Base-by-base conservation (phyloP, 2,797 vertebrate species). In the Cuniculus paca region DNA sequence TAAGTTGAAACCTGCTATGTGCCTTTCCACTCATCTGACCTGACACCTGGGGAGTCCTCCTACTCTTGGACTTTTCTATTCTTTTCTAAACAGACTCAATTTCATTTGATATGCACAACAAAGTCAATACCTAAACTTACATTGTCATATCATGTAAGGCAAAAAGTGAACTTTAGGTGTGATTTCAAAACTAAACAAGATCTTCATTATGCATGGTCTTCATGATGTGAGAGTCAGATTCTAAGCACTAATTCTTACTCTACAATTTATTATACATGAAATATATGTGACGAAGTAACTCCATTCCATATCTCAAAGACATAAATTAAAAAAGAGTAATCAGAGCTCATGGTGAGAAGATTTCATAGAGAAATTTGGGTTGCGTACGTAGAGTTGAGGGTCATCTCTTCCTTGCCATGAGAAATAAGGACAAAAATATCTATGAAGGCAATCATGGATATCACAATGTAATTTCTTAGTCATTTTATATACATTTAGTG, bases 251-350 rank as follows among this genome's bases (percentile, higher is more conserved):
- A 26, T 58, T 89, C 56, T 74, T 78, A 1, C 68, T 74, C 50
- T 80, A 7, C 6, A 63, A 88, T 77, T 60, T 90, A 8, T 68
- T 80, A 61, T 6, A 39, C 39, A 42, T 68, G 17, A 14, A 87
- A 70, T 58, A 31, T 9, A 22, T 52, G 50, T 81, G 45, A 92
- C 87, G 56, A 92, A 96, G 88, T 5, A 88, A 87, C 80, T 3
- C 8, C 60, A 50, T 85, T 45, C 90, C 20, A 17, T 1, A 0
- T 75, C 60, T 97, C 61, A 63, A 92, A 89, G 22, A 65, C 68
- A 89, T 88, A 72, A 86, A 50, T 7, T 54, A 82, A 90, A 14
- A 16, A 63, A 78, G 0, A 20, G 34, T 80, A 7, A 88, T 1
- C 3, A 91, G 19, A 96, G 89, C 1, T 31, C 91, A 11, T 3